Evolutionary conservation across 2,888 invertebrate genomes (phyloP), one percentile per base, ranked within the genome.

Genomic region (Dendrolimus pini): DNA sequence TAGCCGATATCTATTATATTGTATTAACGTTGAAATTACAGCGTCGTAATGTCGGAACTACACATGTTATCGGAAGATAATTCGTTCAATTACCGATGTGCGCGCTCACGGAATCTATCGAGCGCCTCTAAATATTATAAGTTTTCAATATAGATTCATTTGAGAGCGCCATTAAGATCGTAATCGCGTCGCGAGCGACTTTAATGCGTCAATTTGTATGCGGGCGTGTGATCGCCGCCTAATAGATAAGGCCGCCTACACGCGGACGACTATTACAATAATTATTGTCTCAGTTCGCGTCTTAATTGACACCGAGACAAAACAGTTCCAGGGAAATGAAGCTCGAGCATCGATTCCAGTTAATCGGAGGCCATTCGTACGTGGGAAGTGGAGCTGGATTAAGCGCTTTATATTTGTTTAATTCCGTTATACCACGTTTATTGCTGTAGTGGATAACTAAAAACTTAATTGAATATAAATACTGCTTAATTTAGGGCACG

Each of bases 121-220:
- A 47, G 7, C 58, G 59, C 68, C 47, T 47, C 3, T 47, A 47
- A 47, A 47, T 47, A 47, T 47, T 67, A 78, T 78, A 78, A 66
- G 72, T 78, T 74, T 77, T 74, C 75, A 76, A 80, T 80, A 84
- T 71, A 78, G 77, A 83, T 83, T 83, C 77, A 83, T 85, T 78
- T 72, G 75, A 71, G 75, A 72, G 75, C 72, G 73, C 78, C 69
- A 79, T 82, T 80, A 74, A 81, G 82, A 82, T 82, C 69, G 72
- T 75, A 76, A 82, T 84, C 80, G 73, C 56, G 65, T 66, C 66
- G 61, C 59, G 72, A 69, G 70, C 73, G 74, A 69, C 70, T 72
- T 60, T 83, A 86, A 84, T 85, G 75, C 74, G 72, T 76, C 84
- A 75, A 85, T 86, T 83, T 81, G 82, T 85, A 85, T 85, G 85